Conservation (phyloP, 2,888 invertebrate genomes). For the Arrhopalites spinosus region DNA sequence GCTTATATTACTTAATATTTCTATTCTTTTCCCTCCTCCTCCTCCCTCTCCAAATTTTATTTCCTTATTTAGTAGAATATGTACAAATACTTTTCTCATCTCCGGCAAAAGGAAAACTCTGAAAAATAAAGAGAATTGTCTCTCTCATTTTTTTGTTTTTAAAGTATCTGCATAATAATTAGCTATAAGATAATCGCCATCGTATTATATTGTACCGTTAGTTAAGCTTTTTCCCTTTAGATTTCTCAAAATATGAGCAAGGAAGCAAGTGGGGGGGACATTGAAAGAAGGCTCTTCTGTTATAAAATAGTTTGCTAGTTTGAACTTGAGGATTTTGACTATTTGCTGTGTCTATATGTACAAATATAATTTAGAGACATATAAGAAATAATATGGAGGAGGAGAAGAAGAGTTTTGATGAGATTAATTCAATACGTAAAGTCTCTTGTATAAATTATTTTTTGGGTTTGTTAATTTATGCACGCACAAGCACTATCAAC, state of each 20-base stretch:
- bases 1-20: background rate
- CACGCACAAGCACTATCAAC: constrained; percentile 17
- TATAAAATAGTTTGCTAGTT: too few relatives aligned
- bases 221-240: background rate
- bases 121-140: background rate
- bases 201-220: constrained; percentile 12
- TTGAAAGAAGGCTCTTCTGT: background rate
- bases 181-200: constrained; percentile 19
- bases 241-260: too few relatives aligned
- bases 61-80: constrained; percentile 2
- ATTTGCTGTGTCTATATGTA: background rate
- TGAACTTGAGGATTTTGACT: too few relatives aligned
- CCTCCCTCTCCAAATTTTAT: background rate
- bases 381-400: background rate
- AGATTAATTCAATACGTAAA: constrained; percentile 33
- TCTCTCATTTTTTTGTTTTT: background rate
- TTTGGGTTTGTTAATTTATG: constrained; percentile 35
- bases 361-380: too few relatives aligned
- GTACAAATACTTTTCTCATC: background rate
- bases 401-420: constrained; percentile 32
- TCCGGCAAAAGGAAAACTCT: background rate
- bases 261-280: too few relatives aligned
- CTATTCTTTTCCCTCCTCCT: background rate
- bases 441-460: constrained; percentile 26
- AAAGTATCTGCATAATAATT: constrained; percentile 24